These are phyloP conservation scores for Plagodis dolabraria DNA, from an alignment of 2,888 invertebrate genomes.

Conservation along the genomic window DNA sequence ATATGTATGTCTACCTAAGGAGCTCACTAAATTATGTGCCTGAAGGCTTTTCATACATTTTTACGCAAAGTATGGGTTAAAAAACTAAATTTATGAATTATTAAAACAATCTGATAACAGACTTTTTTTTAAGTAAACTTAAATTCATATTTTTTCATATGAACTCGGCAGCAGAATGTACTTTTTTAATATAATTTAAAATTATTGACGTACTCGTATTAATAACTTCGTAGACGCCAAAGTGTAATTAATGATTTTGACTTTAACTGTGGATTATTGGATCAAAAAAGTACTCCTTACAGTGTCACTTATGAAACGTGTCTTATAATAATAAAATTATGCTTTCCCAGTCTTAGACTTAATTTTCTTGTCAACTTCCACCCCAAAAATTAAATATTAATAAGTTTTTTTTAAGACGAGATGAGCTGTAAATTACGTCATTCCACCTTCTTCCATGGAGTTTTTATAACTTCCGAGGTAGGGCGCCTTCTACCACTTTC, in stretches of 20 bases:
- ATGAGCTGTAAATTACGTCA: constrained; percentile 33
- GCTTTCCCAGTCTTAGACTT: constrained; percentile 25
- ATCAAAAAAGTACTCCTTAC: background rate
- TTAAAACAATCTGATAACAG: too few relatives aligned
- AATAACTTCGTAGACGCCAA: background rate
- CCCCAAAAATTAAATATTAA: constrained; percentile 41
- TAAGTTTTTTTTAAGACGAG: constrained; percentile 40
- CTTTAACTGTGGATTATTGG: background rate
- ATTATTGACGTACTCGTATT: background rate
- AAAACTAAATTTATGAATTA: too few relatives aligned
- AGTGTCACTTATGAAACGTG: constrained; percentile 16
- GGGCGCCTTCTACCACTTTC: background rate
- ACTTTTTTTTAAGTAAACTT: too few relatives aligned
- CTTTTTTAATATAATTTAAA: too few relatives aligned
- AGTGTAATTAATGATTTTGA: background rate
- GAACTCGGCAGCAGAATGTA: too few relatives aligned
- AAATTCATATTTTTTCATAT: too few relatives aligned
- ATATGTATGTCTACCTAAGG: too few relatives aligned
- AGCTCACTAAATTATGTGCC: too few relatives aligned
- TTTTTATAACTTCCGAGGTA: constrained; percentile 27
- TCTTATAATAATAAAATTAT: constrained; percentile 22
- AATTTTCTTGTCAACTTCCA: constrained; percentile 36
- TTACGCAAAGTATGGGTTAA: too few relatives aligned
- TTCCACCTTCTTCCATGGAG: constrained; percentile 11
- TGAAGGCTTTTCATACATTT: too few relatives aligned